phyloP scores from a whole-genome alignment of 1,140 invertebrate genomes.

The Mercenaria mercenaria region DNA sequence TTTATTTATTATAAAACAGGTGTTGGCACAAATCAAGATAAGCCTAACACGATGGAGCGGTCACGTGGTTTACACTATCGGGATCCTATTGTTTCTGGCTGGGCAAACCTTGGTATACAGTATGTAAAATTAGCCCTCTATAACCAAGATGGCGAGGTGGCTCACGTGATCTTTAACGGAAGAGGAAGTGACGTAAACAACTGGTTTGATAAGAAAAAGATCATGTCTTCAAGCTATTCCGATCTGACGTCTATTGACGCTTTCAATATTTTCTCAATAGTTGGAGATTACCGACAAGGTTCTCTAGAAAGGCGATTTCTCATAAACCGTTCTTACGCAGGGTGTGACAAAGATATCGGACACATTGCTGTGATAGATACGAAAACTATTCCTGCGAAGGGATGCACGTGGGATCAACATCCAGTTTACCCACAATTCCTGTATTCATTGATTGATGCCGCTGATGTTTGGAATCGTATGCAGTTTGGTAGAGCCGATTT shows the following conservation, averaged over 20 bases:
- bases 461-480: slow-evolving; percentile 19
- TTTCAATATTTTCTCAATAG: slow-evolving; percentile 10
- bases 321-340: not conserved
- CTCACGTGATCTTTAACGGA: slow-evolving; percentile 29
- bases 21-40: not conserved
- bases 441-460: slow-evolving; percentile 14
- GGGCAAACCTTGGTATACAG: not conserved
- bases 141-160: slow-evolving; percentile 1
- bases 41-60: slow-evolving; percentile 10
- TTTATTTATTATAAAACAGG: too few species aligned
- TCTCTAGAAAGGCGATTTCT: not conserved
- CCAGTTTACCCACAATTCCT: slow-evolving; percentile 39
- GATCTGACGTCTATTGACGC: not conserved
- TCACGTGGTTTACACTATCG: slow-evolving; percentile 2
- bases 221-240: slow-evolving; percentile 24
- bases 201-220: slow-evolving; percentile 17
- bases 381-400: not conserved
- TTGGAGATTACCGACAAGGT: not conserved
- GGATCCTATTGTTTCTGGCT: not conserved
- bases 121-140: slow-evolving; percentile 38
- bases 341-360: slow-evolving; percentile 9
- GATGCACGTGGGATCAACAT: not conserved
- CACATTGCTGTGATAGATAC: not conserved
- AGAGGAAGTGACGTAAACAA: not conserved
- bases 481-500: too few species aligned